Evolutionary conservation across 2,888 invertebrate species (phyloP).

Genomic region (Norana najaformis): DNA sequence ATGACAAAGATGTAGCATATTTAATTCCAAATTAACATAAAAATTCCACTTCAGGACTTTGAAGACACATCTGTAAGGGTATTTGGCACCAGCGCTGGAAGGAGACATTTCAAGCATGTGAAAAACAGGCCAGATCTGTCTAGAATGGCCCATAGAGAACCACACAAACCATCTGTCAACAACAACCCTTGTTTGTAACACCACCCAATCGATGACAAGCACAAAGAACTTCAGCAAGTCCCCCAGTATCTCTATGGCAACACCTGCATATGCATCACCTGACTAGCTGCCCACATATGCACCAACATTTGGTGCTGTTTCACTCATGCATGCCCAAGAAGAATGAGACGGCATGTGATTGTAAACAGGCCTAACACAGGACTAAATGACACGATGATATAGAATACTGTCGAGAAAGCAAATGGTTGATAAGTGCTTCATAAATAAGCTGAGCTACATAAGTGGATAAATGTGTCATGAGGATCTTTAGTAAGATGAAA

Average conservation of each 20-base stretch:
- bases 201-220: not conserved
- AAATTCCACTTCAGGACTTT: not conserved
- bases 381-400: not conserved
- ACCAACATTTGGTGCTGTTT: slow-evolving; percentile 3
- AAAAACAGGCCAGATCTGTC: too few species aligned
- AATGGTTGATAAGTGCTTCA: slow-evolving; percentile 13
- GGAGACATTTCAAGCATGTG: not conserved
- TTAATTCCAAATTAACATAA: not conserved
- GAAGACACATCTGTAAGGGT: not conserved
- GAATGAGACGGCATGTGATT: not conserved
- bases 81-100: not conserved
- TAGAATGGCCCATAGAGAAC: not conserved
- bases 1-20: not conserved
- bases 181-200: not conserved
- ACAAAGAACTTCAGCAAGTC: not conserved
- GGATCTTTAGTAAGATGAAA: too few species aligned
- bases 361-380: not conserved
- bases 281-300: not conserved
- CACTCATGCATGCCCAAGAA: not conserved
- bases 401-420: slow-evolving; percentile 13
- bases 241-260: not conserved
- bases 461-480: not conserved
- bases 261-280: not conserved
- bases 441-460: not conserved
- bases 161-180: slow-evolving; percentile 6